Evolutionary conservation across 1,140 invertebrate genomes (phyloP).

Genomic region (Neodiprion lecontei): DNA sequence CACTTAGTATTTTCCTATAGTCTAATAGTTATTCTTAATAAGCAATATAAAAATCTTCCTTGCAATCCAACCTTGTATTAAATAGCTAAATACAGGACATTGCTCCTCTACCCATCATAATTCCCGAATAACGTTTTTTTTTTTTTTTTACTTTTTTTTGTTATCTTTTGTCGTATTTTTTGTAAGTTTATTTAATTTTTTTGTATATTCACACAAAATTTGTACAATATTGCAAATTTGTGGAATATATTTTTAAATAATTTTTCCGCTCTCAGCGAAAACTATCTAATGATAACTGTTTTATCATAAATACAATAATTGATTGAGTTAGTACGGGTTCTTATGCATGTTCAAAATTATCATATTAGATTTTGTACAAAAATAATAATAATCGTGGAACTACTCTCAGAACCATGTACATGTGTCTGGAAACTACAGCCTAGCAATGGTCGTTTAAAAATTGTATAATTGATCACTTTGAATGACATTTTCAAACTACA

Average conservation of each 20-base stretch:
- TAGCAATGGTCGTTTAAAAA: neutral
- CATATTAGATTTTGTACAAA: neutral
- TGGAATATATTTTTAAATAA: neutral
- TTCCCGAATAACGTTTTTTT: neutral
- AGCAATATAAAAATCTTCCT: constrained; percentile 2
- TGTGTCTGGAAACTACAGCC: neutral
- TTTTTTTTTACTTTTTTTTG: neutral
- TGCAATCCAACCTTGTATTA: constrained; percentile 15
- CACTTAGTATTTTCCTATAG: neutral
- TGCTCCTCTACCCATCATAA: constrained; percentile 7
- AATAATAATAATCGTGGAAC: neutral
- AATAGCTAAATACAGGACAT: constrained; percentile 12
- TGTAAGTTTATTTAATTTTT: neutral
- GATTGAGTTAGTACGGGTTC: neutral
- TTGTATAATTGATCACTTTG: neutral
- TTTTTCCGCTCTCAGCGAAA: neutral
- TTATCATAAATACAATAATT: neutral
- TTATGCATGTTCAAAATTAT: neutral
- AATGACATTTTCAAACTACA: neutral
- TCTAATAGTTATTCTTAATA: constrained; percentile 1
- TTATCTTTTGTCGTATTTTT: neutral
- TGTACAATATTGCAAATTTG: neutral
- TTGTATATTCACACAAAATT: neutral
- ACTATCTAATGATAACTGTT: neutral
- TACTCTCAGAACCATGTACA: neutral